Conservation (phyloP, 2,888 invertebrate genomes). For the Eristalinus sepulchralis region DNA sequence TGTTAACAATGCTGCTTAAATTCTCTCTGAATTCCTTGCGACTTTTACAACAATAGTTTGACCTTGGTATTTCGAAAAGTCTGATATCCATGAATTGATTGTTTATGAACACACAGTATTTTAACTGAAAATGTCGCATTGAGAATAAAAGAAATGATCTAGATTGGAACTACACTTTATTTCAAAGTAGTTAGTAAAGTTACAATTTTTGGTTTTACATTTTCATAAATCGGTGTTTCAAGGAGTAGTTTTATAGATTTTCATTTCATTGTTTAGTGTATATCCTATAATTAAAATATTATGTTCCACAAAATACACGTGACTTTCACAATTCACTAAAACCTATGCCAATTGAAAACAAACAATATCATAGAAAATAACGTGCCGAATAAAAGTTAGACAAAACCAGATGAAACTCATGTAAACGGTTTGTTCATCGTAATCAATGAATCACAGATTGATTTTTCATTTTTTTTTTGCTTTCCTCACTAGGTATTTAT, state of each 20-base stretch:
- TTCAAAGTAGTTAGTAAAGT: slow-evolving; percentile 26
- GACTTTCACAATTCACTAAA: background rate
- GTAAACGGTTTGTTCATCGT: slow-evolving; percentile 22
- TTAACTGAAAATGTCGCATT: no score
- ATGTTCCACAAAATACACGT: background rate
- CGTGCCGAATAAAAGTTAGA: background rate
- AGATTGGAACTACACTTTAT: slow-evolving; percentile 14
- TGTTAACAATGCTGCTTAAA: no score
- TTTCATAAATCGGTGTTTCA: background rate
- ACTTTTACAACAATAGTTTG: no score
- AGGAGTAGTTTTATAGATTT: background rate
- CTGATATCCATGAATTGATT: no score
- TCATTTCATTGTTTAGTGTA: background rate
- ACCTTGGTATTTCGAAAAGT: no score
- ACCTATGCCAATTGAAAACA: background rate
- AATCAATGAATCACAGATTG: slow-evolving; percentile 64
- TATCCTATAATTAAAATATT: background rate
- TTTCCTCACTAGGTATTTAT: slow-evolving; percentile 60
- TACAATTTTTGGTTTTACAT: slow-evolving; percentile 16
- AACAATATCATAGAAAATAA: background rate
- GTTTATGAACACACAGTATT: no score
- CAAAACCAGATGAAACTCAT: background rate
- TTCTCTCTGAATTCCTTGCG: no score
- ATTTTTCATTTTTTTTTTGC: slow-evolving; percentile 14
- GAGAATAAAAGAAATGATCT: background rate